Evolutionary conservation across 1,140 invertebrate genomes (phyloP), one percentile per base, ranked within the genome.

Genomic region (Bombus huntii): DNA sequence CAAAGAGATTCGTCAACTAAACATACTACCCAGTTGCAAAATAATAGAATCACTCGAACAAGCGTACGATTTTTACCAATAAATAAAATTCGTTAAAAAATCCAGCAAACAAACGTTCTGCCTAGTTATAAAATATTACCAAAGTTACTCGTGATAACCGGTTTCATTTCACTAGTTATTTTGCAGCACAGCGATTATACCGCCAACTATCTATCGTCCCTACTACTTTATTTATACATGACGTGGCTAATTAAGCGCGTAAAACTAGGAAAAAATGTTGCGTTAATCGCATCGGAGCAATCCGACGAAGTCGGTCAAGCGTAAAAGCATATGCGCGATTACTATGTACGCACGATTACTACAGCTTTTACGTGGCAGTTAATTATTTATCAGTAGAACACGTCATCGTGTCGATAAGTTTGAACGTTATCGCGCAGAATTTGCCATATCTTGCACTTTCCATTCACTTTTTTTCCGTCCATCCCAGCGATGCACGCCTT

Each of bases 311-410:
- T 81, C 70, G 70, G 53, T 81, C 80, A 59, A 72, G 80, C 80
- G 80, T 81, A 81, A 81, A 81, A 81, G 80, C 80, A 57, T 73
- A 81, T 74, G 70, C 81, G 78, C 31, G 77, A 79, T 85, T 71
- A 80, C 28, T 18, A 57, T 68, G 65, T 44, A 71, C 73, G 73
- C 65, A 70, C 82, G 81, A 82, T 82, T 82, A 82, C 74, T 53
- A 80, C 72, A 73, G 53, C 39, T 47, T 85, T 85, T 31, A 80
- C 68, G 25, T 73, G 57, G 53, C 83, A 31, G 68, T 85, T 85
- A 85, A 85, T 85, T 85, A 85, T 85, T 80, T 85, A 85, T 85
- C 83, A 25, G 39, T 15, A n/a, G 37, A 5, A 44, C 68, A 59
- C 15, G 83, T 85, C 77, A 72, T 79, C 77, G 3, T 0, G 22